Conservation (phyloP, 2,113 vertebrate species). For the Xyliphius kryptos region DNA sequence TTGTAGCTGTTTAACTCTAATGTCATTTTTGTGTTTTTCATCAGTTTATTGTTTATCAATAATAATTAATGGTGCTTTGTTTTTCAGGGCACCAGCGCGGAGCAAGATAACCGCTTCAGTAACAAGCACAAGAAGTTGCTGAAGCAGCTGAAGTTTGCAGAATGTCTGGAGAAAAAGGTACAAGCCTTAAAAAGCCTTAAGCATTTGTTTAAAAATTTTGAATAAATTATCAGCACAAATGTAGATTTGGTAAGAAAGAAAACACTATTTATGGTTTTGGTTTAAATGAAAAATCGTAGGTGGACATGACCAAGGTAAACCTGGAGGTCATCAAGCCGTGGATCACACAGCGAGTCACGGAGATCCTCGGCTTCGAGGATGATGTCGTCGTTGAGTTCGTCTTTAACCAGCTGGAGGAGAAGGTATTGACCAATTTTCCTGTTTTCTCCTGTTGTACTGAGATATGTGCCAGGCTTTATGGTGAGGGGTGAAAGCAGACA, state of each 20-base stretch:
- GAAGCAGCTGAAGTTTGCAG: slow-evolving; percentile 99
- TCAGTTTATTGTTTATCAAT: too few relatives aligned
- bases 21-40: too few relatives aligned
- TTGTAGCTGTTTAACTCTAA: too few relatives aligned
- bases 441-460: slow-evolving; percentile 24
- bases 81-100: slow-evolving; percentile 98
- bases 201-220: too few relatives aligned
- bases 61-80: too few relatives aligned
- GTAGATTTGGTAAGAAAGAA: too few relatives aligned
- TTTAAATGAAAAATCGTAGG: too few relatives aligned
- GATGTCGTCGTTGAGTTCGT: slow-evolving; percentile 99
- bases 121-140: slow-evolving; percentile 99
- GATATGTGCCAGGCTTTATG: too few relatives aligned
- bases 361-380: slow-evolving; percentile 98
- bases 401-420: slow-evolving; percentile 99
- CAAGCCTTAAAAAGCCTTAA: too few relatives aligned
- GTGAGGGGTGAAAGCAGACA: too few relatives aligned
- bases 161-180: slow-evolving; percentile 99
- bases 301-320: slow-evolving; percentile 99
- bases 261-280: too few relatives aligned
- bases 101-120: slow-evolving; percentile 99
- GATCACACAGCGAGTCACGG: slow-evolving; percentile 98
- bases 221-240: too few relatives aligned
- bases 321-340: slow-evolving; percentile 99
- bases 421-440: slow-evolving; percentile 74